Evolutionary conservation across 2,113 vertebrate genomes (phyloP).

Genomic region (Catharus minimus): DNA sequence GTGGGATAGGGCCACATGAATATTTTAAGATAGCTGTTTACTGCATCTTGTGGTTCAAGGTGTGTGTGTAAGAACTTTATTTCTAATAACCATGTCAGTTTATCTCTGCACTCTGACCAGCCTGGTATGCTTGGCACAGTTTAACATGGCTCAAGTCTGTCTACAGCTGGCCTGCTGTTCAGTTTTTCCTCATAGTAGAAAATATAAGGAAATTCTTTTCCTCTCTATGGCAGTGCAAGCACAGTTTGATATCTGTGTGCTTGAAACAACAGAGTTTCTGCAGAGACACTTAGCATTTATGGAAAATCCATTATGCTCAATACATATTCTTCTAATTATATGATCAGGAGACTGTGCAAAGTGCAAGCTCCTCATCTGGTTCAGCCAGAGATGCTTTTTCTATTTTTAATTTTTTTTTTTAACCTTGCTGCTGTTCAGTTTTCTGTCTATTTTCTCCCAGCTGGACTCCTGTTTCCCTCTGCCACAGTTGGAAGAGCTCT

Average conservation of each 20-base stretch:
- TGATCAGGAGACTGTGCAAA: not conserved
- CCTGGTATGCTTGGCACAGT: not conserved
- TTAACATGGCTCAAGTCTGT: not conserved
- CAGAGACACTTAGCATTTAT: not conserved
- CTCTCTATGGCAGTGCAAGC: not conserved
- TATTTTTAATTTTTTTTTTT: not conserved
- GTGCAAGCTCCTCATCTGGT: not conserved
- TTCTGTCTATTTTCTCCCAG: not conserved
- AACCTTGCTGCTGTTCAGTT: not conserved
- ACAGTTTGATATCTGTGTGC: not conserved
- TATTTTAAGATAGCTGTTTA: not conserved
- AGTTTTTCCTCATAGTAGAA: not conserved
- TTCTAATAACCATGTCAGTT: not conserved
- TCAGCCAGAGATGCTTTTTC: not conserved
- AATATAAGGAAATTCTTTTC: not conserved
- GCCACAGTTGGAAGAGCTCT: not conserved
- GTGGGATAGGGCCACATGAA: not conserved
- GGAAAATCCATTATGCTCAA: not conserved
- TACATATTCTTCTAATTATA: not conserved
- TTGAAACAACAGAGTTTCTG: not conserved
- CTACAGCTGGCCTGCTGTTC: not conserved
- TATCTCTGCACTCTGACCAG: not conserved
- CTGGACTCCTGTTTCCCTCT: not conserved
- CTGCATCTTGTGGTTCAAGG: not conserved
- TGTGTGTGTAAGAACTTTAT: not conserved